Evolutionary conservation across 2,113 vertebrate genomes (phyloP).

Genomic region (Nannospalax galili): DNA sequence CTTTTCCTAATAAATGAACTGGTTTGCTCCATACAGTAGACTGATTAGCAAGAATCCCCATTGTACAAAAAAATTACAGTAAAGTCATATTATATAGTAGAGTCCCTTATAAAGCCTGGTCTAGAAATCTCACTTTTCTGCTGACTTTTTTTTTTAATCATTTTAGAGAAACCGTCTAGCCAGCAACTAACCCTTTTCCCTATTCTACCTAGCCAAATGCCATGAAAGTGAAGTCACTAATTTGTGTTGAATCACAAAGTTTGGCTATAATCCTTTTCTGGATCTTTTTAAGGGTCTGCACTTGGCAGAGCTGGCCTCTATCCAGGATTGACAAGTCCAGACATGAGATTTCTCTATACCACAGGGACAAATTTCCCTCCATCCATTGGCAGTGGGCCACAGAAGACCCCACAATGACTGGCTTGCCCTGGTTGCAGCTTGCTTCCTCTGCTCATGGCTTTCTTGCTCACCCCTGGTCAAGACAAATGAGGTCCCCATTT

Average conservation of each 20-base stretch:
- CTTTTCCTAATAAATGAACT: background rate
- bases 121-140: background rate
- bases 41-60: background rate
- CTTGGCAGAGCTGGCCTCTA: background rate
- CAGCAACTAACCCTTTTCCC: background rate
- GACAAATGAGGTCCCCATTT: constrained; percentile 8
- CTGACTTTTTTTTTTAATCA: background rate
- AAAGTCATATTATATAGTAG: background rate
- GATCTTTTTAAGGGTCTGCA: background rate
- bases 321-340: background rate
- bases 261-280: background rate
- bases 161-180: background rate
- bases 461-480: background rate
- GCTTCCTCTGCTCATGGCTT: background rate
- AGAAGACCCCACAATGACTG: background rate
- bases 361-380: background rate
- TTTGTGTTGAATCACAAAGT: background rate
- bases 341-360: too few species aligned
- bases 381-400: background rate
- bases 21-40: background rate
- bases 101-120: background rate
- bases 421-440: background rate
- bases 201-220: background rate
- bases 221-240: background rate
- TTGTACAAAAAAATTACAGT: background rate